Percentiles rank a stretch among this genome's conserved stretches.
phyloP scores from a whole-genome alignment of 2,888 invertebrate species.

The Ametastegia equiseti region DNA sequence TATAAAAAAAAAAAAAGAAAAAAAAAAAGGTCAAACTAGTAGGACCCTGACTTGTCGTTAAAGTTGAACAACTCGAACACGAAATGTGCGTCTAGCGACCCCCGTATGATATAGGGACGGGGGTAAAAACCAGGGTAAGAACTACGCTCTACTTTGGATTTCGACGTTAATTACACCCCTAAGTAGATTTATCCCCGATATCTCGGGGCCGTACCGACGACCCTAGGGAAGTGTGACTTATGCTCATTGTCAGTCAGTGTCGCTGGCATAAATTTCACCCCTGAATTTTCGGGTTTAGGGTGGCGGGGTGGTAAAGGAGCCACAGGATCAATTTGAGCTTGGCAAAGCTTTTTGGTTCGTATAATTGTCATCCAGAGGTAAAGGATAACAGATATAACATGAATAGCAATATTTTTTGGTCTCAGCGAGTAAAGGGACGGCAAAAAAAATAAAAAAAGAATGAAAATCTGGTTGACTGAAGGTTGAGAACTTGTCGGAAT shows the following conservation, averaged over 20 bases:
- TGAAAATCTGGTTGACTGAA: background rate
- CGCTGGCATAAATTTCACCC: slow-evolving; percentile 31
- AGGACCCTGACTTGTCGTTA: too few relatives aligned
- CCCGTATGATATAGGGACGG: too few relatives aligned
- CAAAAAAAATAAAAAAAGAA: too few relatives aligned
- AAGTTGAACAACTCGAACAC: too few relatives aligned
- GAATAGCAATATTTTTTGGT: too few relatives aligned
- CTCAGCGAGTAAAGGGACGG: too few relatives aligned
- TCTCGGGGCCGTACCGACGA: slow-evolving; percentile 5
- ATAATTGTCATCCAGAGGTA: too few relatives aligned
- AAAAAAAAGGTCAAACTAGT: too few relatives aligned
- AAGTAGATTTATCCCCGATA: slow-evolving; percentile 9
- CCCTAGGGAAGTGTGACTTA: slow-evolving; percentile 35
- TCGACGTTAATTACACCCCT: slow-evolving; percentile 20
- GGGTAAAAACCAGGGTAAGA: background rate
- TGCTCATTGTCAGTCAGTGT: slow-evolving; percentile 41
- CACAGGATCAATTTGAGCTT: background rate
- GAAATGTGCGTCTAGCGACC: too few relatives aligned
- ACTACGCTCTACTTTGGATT: slow-evolving; percentile 17
- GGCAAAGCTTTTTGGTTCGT: background rate
- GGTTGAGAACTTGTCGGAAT: background rate
- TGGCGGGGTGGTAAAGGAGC: background rate
- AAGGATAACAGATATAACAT: too few relatives aligned
- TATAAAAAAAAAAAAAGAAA: too few relatives aligned
- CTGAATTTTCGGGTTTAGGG: background rate